Evolutionary conservation across 2,888 invertebrate genomes (phyloP).

Genomic region (Invenusta paracnida): DNA sequence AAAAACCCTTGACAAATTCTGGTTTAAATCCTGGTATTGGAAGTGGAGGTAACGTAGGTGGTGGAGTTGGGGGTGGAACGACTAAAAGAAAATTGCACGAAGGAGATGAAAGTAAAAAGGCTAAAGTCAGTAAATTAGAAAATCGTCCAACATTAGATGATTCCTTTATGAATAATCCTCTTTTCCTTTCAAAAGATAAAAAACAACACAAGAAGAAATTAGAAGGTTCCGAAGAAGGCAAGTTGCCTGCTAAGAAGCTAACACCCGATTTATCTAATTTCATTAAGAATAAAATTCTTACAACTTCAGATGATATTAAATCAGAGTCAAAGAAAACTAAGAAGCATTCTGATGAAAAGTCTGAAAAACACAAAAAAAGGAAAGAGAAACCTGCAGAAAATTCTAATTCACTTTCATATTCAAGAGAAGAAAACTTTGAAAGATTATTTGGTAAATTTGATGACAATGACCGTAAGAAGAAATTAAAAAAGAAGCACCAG

Average conservation of each 20-base stretch:
- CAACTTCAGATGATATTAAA: neutral
- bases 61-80: neutral
- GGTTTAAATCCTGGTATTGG: neutral
- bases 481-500: slow-evolving; percentile 11
- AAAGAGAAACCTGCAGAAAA: neutral
- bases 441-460: neutral
- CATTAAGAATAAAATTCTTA: neutral
- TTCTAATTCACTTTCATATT: neutral
- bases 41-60: neutral
- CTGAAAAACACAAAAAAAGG: neutral
- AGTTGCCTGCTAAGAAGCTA: neutral
- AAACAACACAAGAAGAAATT: neutral
- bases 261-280: neutral
- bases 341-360: slow-evolving; percentile 3
- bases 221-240: neutral
- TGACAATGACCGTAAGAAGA: neutral
- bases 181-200: neutral
- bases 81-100: neutral
- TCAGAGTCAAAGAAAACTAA: neutral
- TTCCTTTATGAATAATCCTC: slow-evolving; percentile 12
- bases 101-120: neutral
- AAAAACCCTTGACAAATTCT: neutral
- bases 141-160: neutral
- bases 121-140: neutral
- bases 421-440: neutral